Percentiles rank a stretch among this genome's conserved stretches.
Evolutionary conservation across 2,888 invertebrate species (phyloP).

Genomic region (Panopea generosa): DNA sequence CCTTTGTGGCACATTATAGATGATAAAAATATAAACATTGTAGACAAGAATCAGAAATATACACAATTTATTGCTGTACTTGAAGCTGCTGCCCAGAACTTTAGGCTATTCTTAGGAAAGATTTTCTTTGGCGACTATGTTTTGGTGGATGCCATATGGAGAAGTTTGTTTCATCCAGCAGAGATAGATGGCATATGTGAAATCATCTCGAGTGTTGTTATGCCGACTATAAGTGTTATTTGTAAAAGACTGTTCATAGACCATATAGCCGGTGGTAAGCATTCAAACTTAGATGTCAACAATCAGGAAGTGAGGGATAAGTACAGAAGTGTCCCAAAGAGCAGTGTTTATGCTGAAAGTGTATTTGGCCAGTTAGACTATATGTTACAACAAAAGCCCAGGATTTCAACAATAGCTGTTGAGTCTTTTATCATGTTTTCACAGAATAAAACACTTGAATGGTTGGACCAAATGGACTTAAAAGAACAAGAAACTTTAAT

Average conservation of each 20-base stretch:
- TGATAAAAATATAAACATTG: slow-evolving; percentile 27
- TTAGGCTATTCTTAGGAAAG: background rate
- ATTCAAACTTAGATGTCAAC: background rate
- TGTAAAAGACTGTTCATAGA: slow-evolving; percentile 2
- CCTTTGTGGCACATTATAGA: slow-evolving; percentile 45
- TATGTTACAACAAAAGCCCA: slow-evolving; percentile 4
- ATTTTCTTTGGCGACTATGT: background rate
- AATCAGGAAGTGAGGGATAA: background rate
- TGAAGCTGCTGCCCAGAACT: background rate
- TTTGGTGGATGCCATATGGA: background rate
- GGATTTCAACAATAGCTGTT: background rate
- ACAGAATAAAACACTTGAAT: slow-evolving; percentile 1
- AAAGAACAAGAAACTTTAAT: background rate
- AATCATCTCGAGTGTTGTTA: background rate
- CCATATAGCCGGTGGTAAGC: background rate
- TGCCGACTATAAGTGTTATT: background rate
- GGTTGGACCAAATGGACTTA: background rate
- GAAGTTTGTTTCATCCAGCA: background rate
- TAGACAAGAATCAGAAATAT: slow-evolving; percentile 39
- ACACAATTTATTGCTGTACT: too few relatives aligned
- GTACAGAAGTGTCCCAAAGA: slow-evolving; percentile 1
- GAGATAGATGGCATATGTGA: background rate
- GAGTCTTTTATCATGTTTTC: slow-evolving; percentile 8
- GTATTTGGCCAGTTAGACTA: slow-evolving; percentile 2
- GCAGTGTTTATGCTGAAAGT: slow-evolving; percentile 8